Conservation (phyloP, 1,140 invertebrate genomes). For the Bombus fervidus region DNA sequence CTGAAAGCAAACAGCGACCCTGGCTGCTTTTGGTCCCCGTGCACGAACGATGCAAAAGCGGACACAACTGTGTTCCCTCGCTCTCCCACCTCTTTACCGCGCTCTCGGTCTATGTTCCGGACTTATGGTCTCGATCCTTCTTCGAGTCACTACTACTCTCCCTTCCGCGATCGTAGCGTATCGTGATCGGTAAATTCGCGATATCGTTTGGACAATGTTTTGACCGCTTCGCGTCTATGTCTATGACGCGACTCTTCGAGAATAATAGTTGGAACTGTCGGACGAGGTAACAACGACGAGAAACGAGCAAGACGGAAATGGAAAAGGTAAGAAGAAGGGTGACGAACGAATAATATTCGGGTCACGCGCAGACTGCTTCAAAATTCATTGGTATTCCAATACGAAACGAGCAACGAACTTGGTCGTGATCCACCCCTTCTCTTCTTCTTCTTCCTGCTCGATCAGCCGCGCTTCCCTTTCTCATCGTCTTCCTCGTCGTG, state of each 20-base stretch:
- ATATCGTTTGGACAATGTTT: too few species aligned
- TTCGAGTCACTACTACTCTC: background rate
- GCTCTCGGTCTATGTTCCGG: conserved; percentile 9
- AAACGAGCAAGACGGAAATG: background rate
- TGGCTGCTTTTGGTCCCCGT: conserved; percentile 43
- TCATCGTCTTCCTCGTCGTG: background rate
- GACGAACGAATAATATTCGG: background rate
- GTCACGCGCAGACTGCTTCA: background rate
- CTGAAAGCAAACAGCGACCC: conserved; percentile 64
- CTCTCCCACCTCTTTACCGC: conserved; percentile 51
- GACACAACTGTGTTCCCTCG: conserved; percentile 46
- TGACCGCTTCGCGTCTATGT: too few species aligned
- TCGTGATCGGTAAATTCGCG: background rate
- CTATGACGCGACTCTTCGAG: too few species aligned
- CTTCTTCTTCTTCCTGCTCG: background rate
- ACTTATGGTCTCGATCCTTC: conserved; percentile 10
- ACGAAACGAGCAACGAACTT: background rate
- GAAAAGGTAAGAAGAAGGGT: background rate
- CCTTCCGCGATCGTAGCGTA: background rate
- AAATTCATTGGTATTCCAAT: conserved; percentile 34
- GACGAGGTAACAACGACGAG: too few species aligned
- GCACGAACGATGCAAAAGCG: conserved; percentile 56
- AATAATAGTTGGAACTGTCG: too few species aligned
- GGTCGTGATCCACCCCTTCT: background rate
- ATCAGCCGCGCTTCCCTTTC: background rate